Base-by-base conservation (phyloP, 2,888 invertebrate species). In the Pogonocherus hispidulus region DNA sequence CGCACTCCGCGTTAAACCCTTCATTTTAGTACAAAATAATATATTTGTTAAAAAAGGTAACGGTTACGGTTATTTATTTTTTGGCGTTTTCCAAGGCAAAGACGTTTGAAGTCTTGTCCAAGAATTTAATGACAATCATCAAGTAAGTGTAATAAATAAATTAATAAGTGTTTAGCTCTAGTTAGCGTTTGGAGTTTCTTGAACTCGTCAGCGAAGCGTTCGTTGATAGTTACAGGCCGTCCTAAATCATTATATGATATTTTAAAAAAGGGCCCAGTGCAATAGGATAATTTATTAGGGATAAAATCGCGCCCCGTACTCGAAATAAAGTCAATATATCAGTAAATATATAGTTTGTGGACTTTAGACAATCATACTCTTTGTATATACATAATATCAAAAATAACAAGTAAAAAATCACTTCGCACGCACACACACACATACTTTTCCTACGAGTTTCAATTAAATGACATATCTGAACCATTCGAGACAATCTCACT, bases 71-170 rank as follows among this genome's bases (percentile, higher is more conserved):
- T 82, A 66, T 73, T 81, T 41, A 41, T 41, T 41, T 41, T 84
- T 81, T 72, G 78, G 76, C 81, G 80, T 84, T 84, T 82, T 82
- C 78, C 73, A 79, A 79, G 81, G 79, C 81, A 79, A 80, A 80
- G 81, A 78, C 81, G 82, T 78, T 78, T 63, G 56, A 18, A 78
- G 83, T 83, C 84, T 84, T 84, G 85, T 85, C 85, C 85, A 85
- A 85, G 85, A 85, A 85, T 85, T 84, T 76, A 76, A 80, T 80
- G 85, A 85, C 85, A 85, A 85, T 85, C 85, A 85, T 80, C 81
- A 71, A 68, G 70, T 77, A 77, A 74, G 66, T 73, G 71, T 76
- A 75, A 41, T 41, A 41, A 75, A 69, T 67, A 41, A 75, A 69
- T 67, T 71, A 72, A 69, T 72, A 66, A 71, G 71, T 74, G 74